Evolutionary conservation across 1,140 invertebrate species (phyloP).

Genomic region (Campoletis sonorensis): DNA sequence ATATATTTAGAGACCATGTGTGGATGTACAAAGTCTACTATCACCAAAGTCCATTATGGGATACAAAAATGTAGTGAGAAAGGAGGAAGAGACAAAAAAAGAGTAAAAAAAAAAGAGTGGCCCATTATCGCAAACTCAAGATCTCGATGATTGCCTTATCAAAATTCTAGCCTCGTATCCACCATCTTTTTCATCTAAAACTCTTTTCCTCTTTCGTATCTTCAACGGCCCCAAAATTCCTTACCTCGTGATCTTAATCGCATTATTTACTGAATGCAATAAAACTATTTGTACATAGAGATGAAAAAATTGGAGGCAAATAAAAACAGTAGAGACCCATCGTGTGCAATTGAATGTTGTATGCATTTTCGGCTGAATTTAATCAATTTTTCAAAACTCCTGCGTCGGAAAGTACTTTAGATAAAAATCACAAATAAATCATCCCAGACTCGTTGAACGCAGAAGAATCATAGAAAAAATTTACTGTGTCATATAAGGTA

Average conservation of each 20-base stretch:
- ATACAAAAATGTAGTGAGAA: slow-evolving; percentile 4
- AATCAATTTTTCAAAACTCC: too few species aligned
- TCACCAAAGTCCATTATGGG: slow-evolving; percentile 12
- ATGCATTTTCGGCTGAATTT: too few species aligned
- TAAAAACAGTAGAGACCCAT: too few species aligned
- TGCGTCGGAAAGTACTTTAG: too few species aligned
- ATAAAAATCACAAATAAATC: too few species aligned
- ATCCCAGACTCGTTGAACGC: background rate
- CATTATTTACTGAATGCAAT: too few species aligned
- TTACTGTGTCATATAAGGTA: background rate
- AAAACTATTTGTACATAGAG: too few species aligned
- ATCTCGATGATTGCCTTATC: slow-evolving; percentile 29
- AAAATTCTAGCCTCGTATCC: slow-evolving; percentile 15
- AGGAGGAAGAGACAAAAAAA: background rate
- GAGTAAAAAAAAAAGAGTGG: background rate
- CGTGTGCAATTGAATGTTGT: too few species aligned
- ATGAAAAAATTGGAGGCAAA: too few species aligned
- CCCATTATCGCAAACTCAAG: slow-evolving; percentile 6
- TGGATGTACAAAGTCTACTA: background rate
- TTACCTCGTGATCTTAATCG: too few species aligned
- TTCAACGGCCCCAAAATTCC: too few species aligned
- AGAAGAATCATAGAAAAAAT: background rate
- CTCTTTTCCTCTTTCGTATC: background rate
- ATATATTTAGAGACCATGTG: background rate
- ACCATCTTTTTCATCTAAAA: slow-evolving; percentile 4